Percentiles rank a stretch among this genome's conserved stretches.
These are phyloP conservation scores for Mormyrus iriodes DNA, from an alignment of 2,113 vertebrate genomes.

Conservation along the genomic window DNA sequence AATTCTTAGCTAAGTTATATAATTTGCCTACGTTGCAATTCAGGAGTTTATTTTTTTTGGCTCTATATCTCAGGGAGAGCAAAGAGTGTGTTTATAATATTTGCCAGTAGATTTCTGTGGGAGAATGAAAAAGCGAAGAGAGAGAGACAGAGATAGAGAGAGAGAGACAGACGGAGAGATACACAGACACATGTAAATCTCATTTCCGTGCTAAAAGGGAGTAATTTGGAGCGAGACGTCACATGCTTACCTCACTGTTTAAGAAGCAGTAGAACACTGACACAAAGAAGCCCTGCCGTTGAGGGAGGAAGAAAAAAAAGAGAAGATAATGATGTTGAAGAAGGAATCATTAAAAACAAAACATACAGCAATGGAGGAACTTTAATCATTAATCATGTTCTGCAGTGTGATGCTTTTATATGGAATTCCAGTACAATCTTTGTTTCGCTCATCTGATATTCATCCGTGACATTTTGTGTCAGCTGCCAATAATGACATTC, in stretches of 20 bases:
- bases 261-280: constrained; percentile 80
- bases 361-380: neutral
- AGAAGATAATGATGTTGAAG: neutral
- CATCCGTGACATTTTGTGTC: neutral
- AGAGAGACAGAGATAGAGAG: neutral
- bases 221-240: neutral
- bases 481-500: neutral
- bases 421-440: neutral
- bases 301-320: constrained; percentile 30
- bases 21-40: neutral
- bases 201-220: neutral
- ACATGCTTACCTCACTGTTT: constrained; percentile 70
- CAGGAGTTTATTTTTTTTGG: neutral
- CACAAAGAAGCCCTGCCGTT: constrained; percentile 72
- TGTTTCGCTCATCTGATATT: neutral
- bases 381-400: neutral
- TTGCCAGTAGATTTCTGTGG: neutral
- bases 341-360: neutral
- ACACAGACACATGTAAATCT: neutral
- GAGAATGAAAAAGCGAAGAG: neutral
- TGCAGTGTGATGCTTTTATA: neutral
- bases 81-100: neutral
- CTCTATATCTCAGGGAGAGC: neutral
- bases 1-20: neutral
- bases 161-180: neutral